Percentiles rank a stretch among this genome's conserved stretches.
phyloP scores from a whole-genome alignment of 92 coral and sea anemone genomes.

The Umimayanthus chanpuru region DNA sequence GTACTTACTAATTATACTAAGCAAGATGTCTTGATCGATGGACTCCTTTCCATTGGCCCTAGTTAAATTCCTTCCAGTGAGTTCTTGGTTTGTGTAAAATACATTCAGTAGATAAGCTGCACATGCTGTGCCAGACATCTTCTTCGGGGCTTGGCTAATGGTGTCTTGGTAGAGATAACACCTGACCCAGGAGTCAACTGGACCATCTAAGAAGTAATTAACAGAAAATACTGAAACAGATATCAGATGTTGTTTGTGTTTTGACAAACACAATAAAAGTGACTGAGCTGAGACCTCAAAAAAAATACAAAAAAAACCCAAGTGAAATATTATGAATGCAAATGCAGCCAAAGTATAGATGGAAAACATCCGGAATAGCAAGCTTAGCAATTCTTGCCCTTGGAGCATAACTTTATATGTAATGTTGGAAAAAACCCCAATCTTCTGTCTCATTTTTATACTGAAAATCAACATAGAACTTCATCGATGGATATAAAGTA shows the following conservation, averaged over 20 bases:
- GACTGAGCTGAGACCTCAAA: neutral
- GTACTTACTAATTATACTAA: slow-evolving; percentile 23
- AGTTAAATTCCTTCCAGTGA: slow-evolving; percentile 13
- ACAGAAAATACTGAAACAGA: neutral
- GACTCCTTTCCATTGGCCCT: slow-evolving; percentile 27
- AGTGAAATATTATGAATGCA: neutral
- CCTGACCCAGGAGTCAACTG: slow-evolving; percentile 35
- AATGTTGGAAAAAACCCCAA: neutral
- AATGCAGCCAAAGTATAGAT: neutral
- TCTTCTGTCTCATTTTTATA: neutral
- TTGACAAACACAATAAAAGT: neutral
- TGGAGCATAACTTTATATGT: neutral
- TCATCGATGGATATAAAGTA: neutral
- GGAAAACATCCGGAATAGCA: neutral
- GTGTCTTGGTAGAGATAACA: slow-evolving; percentile 9
- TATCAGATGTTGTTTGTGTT: neutral
- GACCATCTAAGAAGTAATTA: slow-evolving; percentile 21
- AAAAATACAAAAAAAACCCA: no score
- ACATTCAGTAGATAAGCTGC: slow-evolving; percentile 28
- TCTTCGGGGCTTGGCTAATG: slow-evolving; percentile 11
- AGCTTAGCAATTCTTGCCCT: neutral
- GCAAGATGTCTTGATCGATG: slow-evolving; percentile 24
- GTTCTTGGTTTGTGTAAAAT: slow-evolving; percentile 20
- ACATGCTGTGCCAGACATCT: slow-evolving; percentile 32
- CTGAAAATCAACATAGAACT: neutral